Evolutionary conservation across 2,888 invertebrate species (phyloP).

Genomic region (Acanthosepion esculentum): DNA sequence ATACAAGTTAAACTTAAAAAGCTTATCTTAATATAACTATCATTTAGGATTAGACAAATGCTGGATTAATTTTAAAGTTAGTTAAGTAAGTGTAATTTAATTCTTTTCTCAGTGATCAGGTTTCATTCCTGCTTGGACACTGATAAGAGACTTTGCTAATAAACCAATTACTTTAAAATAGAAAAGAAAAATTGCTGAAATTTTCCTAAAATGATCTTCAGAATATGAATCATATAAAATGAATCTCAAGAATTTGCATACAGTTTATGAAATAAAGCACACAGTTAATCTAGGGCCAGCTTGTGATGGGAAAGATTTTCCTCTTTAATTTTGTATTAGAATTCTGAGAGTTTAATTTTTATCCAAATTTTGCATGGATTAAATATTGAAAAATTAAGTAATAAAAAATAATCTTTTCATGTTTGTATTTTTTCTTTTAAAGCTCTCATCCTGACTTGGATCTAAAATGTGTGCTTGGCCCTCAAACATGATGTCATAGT

Average conservation of each 20-base stretch:
- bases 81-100: neutral
- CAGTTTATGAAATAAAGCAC: neutral
- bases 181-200: neutral
- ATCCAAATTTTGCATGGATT: neutral
- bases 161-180: slow-evolving; percentile 1
- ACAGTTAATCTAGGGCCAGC: neutral
- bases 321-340: neutral
- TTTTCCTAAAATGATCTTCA: neutral
- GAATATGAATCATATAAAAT: slow-evolving; percentile 11
- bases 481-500: slow-evolving; percentile 2
- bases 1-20: neutral
- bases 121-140: neutral
- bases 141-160: neutral
- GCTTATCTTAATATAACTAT: neutral
- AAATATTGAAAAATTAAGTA: neutral
- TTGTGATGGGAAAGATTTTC: neutral
- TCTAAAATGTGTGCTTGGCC: neutral
- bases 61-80: neutral
- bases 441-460: neutral
- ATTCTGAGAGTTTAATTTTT: neutral
- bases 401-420: neutral
- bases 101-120: neutral
- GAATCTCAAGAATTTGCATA: neutral
- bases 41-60: neutral
- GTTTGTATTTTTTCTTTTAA: neutral